Evolutionary conservation across 2,113 vertebrate species (phyloP).

Genomic region (Aplodontia rufa): DNA sequence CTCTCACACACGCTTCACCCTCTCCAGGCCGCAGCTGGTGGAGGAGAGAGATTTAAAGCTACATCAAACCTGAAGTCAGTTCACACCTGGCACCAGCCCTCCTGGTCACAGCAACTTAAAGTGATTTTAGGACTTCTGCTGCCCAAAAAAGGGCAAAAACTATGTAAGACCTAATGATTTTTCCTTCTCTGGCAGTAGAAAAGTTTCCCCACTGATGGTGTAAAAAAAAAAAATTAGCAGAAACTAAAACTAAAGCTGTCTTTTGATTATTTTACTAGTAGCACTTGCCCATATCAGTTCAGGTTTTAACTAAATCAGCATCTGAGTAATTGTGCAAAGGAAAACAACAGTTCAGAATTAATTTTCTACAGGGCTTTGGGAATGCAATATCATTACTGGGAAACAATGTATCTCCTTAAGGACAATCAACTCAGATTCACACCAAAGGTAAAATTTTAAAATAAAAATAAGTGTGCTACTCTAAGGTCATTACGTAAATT

Average conservation of each 20-base stretch:
- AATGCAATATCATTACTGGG: neutral
- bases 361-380: neutral
- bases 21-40: neutral
- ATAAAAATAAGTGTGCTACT: neutral
- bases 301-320: neutral
- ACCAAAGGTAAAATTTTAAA: neutral
- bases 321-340: neutral
- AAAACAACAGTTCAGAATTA: neutral
- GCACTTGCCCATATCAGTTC: neutral
- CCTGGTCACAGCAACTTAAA: neutral
- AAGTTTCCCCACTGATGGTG: neutral
- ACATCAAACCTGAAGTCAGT: neutral
- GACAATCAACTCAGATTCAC: neutral
- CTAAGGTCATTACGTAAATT: neutral
- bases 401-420: neutral
- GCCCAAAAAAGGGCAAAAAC: neutral
- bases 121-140: neutral
- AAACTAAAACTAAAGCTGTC: neutral
- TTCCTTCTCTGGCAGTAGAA: neutral
- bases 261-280: neutral
- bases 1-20: too few species aligned
- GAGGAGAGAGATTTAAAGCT: neutral
- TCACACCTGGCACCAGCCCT: neutral
- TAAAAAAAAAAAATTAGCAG: neutral
- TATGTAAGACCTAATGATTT: neutral